Evolutionary conservation across 2,113 vertebrate species (phyloP).

Genomic region (Odocoileus virginianus): DNA sequence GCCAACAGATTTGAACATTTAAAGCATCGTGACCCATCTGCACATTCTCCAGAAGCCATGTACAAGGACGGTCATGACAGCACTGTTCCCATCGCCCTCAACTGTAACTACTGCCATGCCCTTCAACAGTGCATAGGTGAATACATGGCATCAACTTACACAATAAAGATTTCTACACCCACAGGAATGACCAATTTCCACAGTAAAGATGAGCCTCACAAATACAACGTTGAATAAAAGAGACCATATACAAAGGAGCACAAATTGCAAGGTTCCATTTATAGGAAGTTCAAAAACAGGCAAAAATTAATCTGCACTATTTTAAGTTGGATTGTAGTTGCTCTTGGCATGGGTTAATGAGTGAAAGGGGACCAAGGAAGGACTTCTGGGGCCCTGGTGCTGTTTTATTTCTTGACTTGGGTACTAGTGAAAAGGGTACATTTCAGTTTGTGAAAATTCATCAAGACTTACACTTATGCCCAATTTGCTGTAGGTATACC

Average conservation of each 20-base stretch:
- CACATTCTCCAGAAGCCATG: neutral
- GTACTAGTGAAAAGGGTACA: neutral
- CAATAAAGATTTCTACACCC: neutral
- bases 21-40: neutral
- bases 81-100: too few relatives aligned
- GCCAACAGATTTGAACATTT: neutral
- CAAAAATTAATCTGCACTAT: neutral
- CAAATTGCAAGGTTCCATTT: neutral
- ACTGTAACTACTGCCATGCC: neutral
- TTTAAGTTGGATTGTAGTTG: neutral
- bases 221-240: neutral
- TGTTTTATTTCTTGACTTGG: neutral
- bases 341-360: neutral
- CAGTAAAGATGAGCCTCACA: neutral
- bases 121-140: neutral
- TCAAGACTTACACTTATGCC: neutral
- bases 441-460: neutral
- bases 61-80: neutral
- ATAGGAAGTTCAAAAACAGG: neutral
- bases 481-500: neutral
- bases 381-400: neutral
- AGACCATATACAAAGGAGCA: neutral
- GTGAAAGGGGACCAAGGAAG: neutral
- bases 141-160: neutral
- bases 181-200: neutral